Evolutionary conservation across 1,140 invertebrate genomes (phyloP).

Genomic region (Arion vulgaris): DNA sequence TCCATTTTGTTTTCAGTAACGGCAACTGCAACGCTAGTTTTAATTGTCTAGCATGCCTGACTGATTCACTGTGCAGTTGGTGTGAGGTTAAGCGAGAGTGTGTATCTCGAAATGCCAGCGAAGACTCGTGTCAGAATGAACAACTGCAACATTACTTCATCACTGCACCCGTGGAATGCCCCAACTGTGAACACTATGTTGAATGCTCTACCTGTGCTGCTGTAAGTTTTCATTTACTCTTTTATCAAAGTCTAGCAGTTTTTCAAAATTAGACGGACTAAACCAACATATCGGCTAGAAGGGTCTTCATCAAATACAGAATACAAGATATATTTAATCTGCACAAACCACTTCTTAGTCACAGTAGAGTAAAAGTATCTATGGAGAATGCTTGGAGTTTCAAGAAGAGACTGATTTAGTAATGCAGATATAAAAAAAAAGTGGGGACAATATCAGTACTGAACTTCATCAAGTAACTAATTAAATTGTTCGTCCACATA

Average conservation of each 20-base stretch:
- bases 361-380: too few species aligned
- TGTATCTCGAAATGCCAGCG: conserved; percentile 40
- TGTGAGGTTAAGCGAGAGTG: conserved; percentile 76
- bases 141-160: conserved; percentile 47
- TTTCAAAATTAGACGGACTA: too few species aligned
- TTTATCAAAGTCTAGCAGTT: neutral
- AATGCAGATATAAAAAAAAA: too few species aligned
- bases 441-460: too few species aligned
- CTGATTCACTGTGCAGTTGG: conserved; percentile 92
- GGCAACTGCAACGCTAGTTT: conserved; percentile 82
- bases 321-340: too few species aligned
- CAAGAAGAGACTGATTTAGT: too few species aligned
- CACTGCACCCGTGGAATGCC: conserved; percentile 83
- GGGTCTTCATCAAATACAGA: too few species aligned
- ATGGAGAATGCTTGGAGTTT: too few species aligned
- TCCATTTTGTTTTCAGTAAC: conserved; percentile 35
- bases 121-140: conserved; percentile 26
- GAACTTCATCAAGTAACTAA: too few species aligned
- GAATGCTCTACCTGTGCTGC: conserved; percentile 59
- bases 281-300: too few species aligned
- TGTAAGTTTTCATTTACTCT: conserved; percentile 48
- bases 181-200: conserved; percentile 83
- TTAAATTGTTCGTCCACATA: too few species aligned
- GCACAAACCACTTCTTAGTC: too few species aligned
- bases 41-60: conserved; percentile 90